These are phyloP conservation scores for Oasisia sp. DNA, from an alignment of 2,888 invertebrate species.

Conservation along the genomic window DNA sequence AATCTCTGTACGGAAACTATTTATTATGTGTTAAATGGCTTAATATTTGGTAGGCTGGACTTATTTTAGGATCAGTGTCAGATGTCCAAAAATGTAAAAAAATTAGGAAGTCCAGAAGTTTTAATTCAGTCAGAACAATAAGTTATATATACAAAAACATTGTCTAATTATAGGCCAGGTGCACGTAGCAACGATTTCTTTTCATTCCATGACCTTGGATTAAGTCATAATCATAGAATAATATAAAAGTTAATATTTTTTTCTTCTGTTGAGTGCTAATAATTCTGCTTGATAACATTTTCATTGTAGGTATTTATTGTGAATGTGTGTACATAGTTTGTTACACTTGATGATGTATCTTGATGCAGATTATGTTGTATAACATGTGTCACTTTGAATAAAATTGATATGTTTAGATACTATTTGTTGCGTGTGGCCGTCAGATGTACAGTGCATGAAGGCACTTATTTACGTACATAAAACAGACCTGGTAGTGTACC, in stretches of 20 bases:
- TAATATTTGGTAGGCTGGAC: no score
- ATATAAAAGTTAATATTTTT: not conserved
- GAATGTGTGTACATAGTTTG: not conserved
- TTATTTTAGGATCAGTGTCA: no score
- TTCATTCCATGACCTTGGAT: not conserved
- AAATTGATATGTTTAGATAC: conserved; percentile 4
- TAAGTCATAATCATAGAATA: not conserved
- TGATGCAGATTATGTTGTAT: not conserved
- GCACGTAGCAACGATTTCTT: not conserved
- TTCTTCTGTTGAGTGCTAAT: not conserved
- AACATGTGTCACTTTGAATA: not conserved
- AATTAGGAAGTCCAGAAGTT: no score
- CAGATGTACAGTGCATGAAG: not conserved
- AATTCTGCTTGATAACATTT: not conserved
- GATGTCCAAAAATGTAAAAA: no score
- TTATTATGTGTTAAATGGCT: no score
- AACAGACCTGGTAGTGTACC: not conserved
- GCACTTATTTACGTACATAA: conserved; percentile 17
- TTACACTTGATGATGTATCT: not conserved
- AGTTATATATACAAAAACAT: not conserved
- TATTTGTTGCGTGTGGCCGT: conserved; percentile 3
- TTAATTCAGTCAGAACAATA: no score
- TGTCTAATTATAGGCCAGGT: not conserved
- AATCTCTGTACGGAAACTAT: no score
- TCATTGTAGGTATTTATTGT: conserved; percentile 17